These are phyloP conservation scores for Hylyphantes graminicola DNA, from an alignment of 1,140 invertebrate genomes.

Conservation along the genomic window DNA sequence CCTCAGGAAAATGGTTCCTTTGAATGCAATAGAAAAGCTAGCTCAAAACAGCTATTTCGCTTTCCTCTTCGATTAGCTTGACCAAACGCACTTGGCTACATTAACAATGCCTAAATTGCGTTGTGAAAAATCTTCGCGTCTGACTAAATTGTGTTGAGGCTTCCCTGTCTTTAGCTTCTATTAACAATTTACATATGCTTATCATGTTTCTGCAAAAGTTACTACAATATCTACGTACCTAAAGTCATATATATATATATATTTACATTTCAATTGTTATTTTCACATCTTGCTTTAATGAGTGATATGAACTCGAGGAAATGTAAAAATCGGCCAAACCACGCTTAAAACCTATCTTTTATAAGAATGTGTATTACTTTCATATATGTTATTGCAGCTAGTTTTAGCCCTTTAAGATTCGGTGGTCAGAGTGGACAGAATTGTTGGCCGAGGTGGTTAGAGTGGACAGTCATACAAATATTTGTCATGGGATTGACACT, in stretches of 20 bases:
- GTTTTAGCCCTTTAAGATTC: slow-evolving; percentile 21
- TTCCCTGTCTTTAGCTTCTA: slow-evolving; percentile 36
- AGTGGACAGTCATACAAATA: too few relatives aligned
- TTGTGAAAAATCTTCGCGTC: slow-evolving; percentile 28
- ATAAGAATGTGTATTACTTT: slow-evolving; percentile 24
- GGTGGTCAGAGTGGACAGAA: too few relatives aligned
- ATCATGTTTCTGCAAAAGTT: slow-evolving; percentile 32
- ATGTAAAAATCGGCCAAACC: slow-evolving; percentile 35
- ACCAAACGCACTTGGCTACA: slow-evolving; percentile 29
- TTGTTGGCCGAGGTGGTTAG: too few relatives aligned
- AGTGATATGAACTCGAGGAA: slow-evolving; percentile 35
- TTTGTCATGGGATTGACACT: too few relatives aligned
- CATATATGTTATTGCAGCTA: slow-evolving; percentile 31
- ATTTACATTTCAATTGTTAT: slow-evolving; percentile 20
- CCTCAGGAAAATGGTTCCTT: not conserved
- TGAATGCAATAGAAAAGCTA: not conserved
- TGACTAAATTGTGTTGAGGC: slow-evolving; percentile 39
- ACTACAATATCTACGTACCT: slow-evolving; percentile 29
- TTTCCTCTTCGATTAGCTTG: not conserved
- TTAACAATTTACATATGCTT: slow-evolving; percentile 38
- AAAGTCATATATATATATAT: slow-evolving; percentile 5
- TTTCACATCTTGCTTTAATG: slow-evolving; percentile 27
- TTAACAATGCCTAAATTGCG: slow-evolving; percentile 44
- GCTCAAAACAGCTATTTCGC: slow-evolving; percentile 9
- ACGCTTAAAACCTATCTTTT: slow-evolving; percentile 29